A percentile compares a stretch with the other conserved stretches of the same genome.
These are phyloP conservation scores for Chironomus riparius DNA, from an alignment of 2,888 invertebrate genomes.

Conservation along the genomic window DNA sequence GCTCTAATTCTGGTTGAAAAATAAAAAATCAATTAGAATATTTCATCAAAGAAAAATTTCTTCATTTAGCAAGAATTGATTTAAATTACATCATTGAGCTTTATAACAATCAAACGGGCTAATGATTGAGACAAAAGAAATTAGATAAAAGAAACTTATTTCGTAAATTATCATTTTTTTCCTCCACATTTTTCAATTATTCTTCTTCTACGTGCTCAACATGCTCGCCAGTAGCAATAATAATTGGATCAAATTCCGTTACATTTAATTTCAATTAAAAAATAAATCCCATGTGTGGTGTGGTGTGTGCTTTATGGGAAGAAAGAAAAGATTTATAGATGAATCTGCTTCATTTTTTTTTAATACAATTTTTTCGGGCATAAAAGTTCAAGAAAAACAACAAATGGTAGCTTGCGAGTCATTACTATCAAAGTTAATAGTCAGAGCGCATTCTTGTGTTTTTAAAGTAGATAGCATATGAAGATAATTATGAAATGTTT, in stretches of 20 bases:
- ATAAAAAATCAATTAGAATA: neutral
- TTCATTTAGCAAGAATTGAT: neutral
- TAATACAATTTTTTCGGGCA: neutral
- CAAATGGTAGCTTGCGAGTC: too few relatives aligned
- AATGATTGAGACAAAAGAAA: constrained; percentile 8
- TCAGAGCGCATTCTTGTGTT: too few relatives aligned
- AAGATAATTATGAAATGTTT: too few relatives aligned
- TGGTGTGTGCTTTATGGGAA: constrained; percentile 4
- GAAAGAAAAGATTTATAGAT: constrained; percentile 15
- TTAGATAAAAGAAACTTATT: neutral
- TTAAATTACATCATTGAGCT: neutral
- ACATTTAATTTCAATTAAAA: constrained; percentile 23
- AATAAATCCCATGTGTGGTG: constrained; percentile 7
- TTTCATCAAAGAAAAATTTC: neutral
- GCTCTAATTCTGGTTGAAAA: neutral
- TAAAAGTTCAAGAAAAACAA: neutral
- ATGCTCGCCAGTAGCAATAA: neutral
- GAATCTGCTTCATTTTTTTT: neutral
- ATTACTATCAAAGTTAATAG: too few relatives aligned
- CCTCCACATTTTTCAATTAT: neutral
- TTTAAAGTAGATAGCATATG: too few relatives aligned
- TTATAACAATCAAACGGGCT: neutral
- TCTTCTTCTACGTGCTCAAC: neutral
- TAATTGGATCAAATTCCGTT: constrained; percentile 22
- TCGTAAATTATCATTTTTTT: neutral